Evolutionary conservation across 2,888 invertebrate genomes (phyloP), one percentile per base, ranked within the genome.

Genomic region (Zygaena filipendulae): DNA sequence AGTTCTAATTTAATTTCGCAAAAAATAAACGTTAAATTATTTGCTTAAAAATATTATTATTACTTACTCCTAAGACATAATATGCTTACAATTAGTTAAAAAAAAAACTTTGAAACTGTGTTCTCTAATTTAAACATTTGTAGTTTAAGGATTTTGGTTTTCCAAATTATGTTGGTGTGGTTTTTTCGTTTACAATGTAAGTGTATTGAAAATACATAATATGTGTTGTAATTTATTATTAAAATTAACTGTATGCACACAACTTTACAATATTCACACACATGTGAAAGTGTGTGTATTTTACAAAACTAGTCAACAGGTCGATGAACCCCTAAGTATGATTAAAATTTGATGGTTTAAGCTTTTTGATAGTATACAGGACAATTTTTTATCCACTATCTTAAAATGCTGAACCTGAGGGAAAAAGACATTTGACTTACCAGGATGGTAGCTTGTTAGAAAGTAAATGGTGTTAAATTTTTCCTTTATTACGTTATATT

Each of bases 1-100:
- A 81, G 71, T 72, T 77, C 72, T 72, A 64, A 67, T 68, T 79
- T 80, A n/a, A n/a, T n/a, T 81, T 79, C 74, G 77, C 77, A 77
- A n/a, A n/a, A n/a, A n/a, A n/a, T n/a, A n/a, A n/a, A 80, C 70
- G 67, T 71, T 69, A 72, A 71, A 64, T 60, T 49, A 40, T 37
- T 53, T 47, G 55, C 51, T 46, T 69, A 71, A 68, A 71, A 68
- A 66, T 71, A 6, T 16, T 6, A 16, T 6, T n/a, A n/a, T n/a
- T n/a, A n/a, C n/a, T n/a, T n/a, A n/a, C n/a, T n/a, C n/a, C n/a
- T n/a, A n/a, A n/a, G n/a, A n/a, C n/a, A n/a, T n/a, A n/a, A n/a
- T n/a, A n/a, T n/a, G n/a, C n/a, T n/a, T n/a, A n/a, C n/a, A n/a
- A n/a, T n/a, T n/a, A n/a, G n/a, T 68, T 69, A 64, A 63, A 61